Conservation (phyloP, 2,797 vertebrate genomes). For the Onychomys arenicola region DNA sequence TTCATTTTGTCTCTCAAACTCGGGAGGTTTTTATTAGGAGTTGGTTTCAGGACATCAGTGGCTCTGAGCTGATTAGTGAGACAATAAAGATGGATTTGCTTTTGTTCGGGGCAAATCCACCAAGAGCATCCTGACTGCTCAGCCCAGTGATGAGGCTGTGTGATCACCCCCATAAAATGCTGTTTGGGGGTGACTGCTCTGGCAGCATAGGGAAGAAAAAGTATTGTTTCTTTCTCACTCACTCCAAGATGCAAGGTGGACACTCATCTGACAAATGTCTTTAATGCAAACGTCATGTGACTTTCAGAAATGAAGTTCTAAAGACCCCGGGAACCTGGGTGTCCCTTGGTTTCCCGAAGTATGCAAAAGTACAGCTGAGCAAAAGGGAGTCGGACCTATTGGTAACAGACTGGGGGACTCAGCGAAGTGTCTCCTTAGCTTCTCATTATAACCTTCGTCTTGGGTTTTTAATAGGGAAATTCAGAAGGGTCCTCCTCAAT, state of each 20-base stretch:
- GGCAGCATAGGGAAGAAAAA: not conserved
- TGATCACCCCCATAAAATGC: not conserved
- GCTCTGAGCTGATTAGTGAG: slow-evolving; percentile 54
- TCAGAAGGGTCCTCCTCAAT: not conserved
- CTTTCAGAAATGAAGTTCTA: not conserved
- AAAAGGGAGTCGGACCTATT: not conserved
- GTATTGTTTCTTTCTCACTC: not conserved
- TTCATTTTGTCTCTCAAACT: slow-evolving; percentile 55
- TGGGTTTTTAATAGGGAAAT: not conserved
- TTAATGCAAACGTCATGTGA: not conserved
- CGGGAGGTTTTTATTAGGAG: slow-evolving; percentile 59
- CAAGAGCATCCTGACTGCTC: not conserved
- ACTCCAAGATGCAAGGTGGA: not conserved
- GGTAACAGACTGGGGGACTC: not conserved
- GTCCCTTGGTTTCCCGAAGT: not conserved
- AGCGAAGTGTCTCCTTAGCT: not conserved
- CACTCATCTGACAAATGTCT: not conserved
- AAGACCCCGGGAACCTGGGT: not conserved
- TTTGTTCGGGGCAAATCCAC: slow-evolving; percentile 50
- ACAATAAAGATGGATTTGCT: slow-evolving; percentile 61
- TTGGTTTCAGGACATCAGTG: slow-evolving; percentile 45
- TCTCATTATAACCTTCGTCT: not conserved
- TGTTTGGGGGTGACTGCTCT: slow-evolving; percentile 14
- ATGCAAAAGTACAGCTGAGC: not conserved
- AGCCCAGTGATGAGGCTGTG: not conserved